These are phyloP conservation scores for Gallinago solitaria DNA, from an alignment of 2,797 vertebrate genomes.

Conservation along the genomic window DNA sequence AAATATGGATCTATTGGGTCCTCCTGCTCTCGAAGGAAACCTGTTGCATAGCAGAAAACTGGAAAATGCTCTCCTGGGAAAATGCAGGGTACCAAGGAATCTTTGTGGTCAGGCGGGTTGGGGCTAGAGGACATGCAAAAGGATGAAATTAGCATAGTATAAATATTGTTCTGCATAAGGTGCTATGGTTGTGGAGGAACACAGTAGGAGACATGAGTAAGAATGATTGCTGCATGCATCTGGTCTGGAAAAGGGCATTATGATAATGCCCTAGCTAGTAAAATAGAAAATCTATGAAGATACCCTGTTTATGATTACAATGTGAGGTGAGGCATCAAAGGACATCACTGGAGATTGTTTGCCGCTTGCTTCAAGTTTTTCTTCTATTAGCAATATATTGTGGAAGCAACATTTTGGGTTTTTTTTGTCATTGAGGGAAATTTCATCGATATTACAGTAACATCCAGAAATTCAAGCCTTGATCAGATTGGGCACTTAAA, in stretches of 20 bases:
- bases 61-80: background rate
- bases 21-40: conserved; percentile 6
- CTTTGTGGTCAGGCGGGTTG: background rate
- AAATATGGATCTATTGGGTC: conserved; percentile 40
- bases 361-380: background rate
- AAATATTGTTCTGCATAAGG: background rate
- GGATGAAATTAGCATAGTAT: background rate
- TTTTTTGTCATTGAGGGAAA: background rate
- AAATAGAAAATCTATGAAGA: background rate
- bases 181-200: background rate
- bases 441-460: background rate
- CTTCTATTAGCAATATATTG: background rate
- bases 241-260: background rate
- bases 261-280: background rate
- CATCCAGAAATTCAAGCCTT: background rate
- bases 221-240: background rate
- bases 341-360: background rate
- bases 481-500: background rate
- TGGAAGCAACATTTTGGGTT: background rate
- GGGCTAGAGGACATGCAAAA: background rate
- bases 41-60: conserved; percentile 30
- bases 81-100: background rate
- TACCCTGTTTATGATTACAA: background rate
- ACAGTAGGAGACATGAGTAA: background rate
- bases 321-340: background rate